Base-by-base conservation (phyloP, 2,888 invertebrate species). In the Tenodera sinensis region DNA sequence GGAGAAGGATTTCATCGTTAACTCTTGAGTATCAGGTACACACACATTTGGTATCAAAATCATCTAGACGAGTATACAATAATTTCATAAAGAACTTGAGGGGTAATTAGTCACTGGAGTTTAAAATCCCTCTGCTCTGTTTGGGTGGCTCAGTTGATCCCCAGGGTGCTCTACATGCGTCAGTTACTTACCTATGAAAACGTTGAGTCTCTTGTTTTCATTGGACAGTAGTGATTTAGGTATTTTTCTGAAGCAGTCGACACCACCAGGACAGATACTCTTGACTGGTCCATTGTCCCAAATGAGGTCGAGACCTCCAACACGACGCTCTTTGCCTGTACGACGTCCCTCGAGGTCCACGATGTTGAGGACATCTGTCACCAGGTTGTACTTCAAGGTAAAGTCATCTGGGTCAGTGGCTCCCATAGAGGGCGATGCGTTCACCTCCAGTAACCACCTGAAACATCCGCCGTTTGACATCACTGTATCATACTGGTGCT, bases 271-370 rank as follows among this genome's bases (percentile, higher is more conserved):
- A 42, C 91, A 92, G 34, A 90, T 91, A 91, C 84, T 47, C 8
- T 92, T 92, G 0, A 95, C 93, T 0, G 94, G 94, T 0, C 94
- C 95, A 91, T 94, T 95, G 91, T 94, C 93, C 94, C 95, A 95
- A 28, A 95, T 92, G 30, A 95, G 92, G 92, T 95, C 95, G 92
- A 95, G 95, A 3, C 95, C 95, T 25, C 95, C 95, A 25, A 96
- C 93, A 89, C 95, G 92, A 88, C 93, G 93, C 91, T 96, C 95
- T 85, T 93, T 93, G 2, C 95, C 95, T 7, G 93, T 93, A 90
- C 54, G 47, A 47, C 85, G 47, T 88, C 93, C 93, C 92, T 95
- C 95, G 89, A 95, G 91, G 92, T 96, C 95, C 83, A 96, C 92
- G 6, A 95, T 93, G 91, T 95, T 95, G 25, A 95, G 92, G 15